Evolutionary conservation across 2,888 invertebrate genomes (phyloP).

Genomic region (Ptychoptera contaminata): DNA sequence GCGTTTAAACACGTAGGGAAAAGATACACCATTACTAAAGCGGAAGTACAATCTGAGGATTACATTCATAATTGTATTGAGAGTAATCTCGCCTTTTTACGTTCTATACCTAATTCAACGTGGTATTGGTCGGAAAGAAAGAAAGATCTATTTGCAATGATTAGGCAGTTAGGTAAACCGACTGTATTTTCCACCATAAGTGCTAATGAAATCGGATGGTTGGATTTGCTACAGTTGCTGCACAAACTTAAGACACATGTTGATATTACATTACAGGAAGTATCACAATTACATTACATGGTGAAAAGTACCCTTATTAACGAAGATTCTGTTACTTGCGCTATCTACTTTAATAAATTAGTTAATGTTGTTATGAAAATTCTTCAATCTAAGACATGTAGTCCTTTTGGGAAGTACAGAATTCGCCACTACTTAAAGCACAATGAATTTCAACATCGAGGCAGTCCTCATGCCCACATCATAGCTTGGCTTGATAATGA

Average conservation of each 20-base stretch:
- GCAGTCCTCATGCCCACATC: constrained; percentile 21
- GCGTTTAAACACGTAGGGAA: constrained; percentile 13
- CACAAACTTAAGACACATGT: constrained; percentile 15
- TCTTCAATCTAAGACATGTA: too few relatives aligned
- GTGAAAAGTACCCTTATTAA: constrained; percentile 13
- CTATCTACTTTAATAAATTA: constrained; percentile 12
- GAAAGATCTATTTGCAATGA: constrained; percentile 27
- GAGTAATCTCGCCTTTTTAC: constrained; percentile 18
- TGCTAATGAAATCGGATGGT: too few relatives aligned
- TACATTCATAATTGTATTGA: constrained; percentile 11
- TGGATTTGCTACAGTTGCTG: constrained; percentile 24
- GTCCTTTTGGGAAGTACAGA: constrained; percentile 16
- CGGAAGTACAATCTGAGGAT: constrained; percentile 10
- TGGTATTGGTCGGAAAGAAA: constrained; percentile 23
- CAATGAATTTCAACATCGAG: constrained; percentile 20
- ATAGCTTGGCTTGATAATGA: too few relatives aligned
- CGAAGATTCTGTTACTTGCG: constrained; percentile 12
- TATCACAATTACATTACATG: constrained; percentile 8
- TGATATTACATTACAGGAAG: constrained; percentile 10
- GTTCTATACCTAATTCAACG: constrained; percentile 21
- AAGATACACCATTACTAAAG: constrained; percentile 11
- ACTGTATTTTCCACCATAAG: constrained; percentile 26
- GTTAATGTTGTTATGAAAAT: constrained; percentile 11
- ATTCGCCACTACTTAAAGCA: constrained; percentile 17
- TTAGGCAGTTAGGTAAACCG: constrained; percentile 23